A percentile compares a stretch with the other conserved stretches of the same genome.
phyloP scores from a whole-genome alignment of 2,113 vertebrate species.

The Microtus ochrogaster region DNA sequence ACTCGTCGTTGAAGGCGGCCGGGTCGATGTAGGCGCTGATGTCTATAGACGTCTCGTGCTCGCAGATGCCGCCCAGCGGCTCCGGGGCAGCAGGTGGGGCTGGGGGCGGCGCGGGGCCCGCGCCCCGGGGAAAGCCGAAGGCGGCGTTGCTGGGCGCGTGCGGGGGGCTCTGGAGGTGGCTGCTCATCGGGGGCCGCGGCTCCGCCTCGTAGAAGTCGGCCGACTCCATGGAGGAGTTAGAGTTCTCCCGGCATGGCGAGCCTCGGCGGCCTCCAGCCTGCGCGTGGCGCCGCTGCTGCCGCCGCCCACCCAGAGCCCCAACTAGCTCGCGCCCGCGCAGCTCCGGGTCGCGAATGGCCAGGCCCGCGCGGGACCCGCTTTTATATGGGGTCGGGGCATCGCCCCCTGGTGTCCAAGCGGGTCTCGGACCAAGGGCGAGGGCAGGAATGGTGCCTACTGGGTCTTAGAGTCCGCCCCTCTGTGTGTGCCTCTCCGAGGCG shows the following conservation, averaged over 20 bases:
- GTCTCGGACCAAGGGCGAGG: slow-evolving; percentile 54
- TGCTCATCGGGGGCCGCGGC: slow-evolving; percentile 93
- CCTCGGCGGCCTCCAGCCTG: slow-evolving; percentile 93
- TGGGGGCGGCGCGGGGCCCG: slow-evolving; percentile 87
- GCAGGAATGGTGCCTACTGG: slow-evolving; percentile 49
- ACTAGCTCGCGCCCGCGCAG: slow-evolving; percentile 51
- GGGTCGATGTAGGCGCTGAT: slow-evolving; percentile 99
- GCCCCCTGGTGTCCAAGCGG: slow-evolving; percentile 84
- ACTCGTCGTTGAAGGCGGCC: slow-evolving; percentile 98
- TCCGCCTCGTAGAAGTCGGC: slow-evolving; percentile 97
- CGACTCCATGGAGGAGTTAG: slow-evolving; percentile 96
- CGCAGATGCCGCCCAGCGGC: slow-evolving; percentile 94
- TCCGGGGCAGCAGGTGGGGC: slow-evolving; percentile 87
- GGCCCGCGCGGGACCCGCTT: slow-evolving; percentile 52
- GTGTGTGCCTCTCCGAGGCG: neutral
- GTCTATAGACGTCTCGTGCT: slow-evolving; percentile 98
- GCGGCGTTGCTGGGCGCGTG: slow-evolving; percentile 87
- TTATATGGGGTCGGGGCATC: slow-evolving; percentile 77
- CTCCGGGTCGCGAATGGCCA: slow-evolving; percentile 79
- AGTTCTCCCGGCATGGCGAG: slow-evolving; percentile 93
- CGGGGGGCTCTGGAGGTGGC: slow-evolving; percentile 86
- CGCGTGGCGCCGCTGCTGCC: slow-evolving; percentile 71
- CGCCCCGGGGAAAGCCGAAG: slow-evolving; percentile 86
- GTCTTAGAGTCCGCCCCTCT: slow-evolving; percentile 71
- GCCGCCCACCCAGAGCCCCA: slow-evolving; percentile 41